These are phyloP conservation scores for Phyto melanocephala DNA, from an alignment of 2,888 invertebrate species.

Conservation along the genomic window DNA sequence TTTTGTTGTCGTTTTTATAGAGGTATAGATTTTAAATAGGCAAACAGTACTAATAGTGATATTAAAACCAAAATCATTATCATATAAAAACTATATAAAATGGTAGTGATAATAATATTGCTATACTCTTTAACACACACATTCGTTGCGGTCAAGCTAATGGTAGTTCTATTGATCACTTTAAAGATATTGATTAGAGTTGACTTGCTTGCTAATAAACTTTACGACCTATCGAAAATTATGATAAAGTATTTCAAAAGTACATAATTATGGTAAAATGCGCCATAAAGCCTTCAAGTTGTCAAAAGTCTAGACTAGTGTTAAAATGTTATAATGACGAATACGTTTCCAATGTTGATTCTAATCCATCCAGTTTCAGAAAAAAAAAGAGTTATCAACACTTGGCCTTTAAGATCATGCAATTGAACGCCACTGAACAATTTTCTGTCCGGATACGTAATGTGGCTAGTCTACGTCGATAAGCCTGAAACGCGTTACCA, in stretches of 20 bases:
- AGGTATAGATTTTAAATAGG: too few species aligned
- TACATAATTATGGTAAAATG: background rate
- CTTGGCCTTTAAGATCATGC: too few species aligned
- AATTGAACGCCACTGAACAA: too few species aligned
- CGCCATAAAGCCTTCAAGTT: conserved; percentile 29
- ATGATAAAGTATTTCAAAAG: background rate
- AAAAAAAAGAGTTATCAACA: background rate
- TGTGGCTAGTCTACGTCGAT: too few species aligned
- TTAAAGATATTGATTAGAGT: background rate
- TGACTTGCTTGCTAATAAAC: conserved; percentile 11
- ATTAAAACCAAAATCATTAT: background rate
- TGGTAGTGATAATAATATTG: too few species aligned
- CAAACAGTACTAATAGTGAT: background rate
- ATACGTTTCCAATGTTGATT: background rate
- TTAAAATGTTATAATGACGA: background rate
- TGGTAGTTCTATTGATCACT: conserved; percentile 7
- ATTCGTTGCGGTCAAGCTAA: background rate
- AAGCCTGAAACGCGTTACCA: too few species aligned
- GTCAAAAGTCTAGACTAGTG: conserved; percentile 31
- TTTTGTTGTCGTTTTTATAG: too few species aligned
- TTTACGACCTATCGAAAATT: background rate
- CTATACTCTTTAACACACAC: background rate
- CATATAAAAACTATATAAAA: background rate
- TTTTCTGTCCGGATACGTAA: too few species aligned
- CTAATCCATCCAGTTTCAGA: background rate